A percentile compares a stretch with the other conserved stretches of the same genome.
These are phyloP conservation scores for Athene noctua DNA, from an alignment of 2,113 vertebrate genomes.

Conservation along the genomic window DNA sequence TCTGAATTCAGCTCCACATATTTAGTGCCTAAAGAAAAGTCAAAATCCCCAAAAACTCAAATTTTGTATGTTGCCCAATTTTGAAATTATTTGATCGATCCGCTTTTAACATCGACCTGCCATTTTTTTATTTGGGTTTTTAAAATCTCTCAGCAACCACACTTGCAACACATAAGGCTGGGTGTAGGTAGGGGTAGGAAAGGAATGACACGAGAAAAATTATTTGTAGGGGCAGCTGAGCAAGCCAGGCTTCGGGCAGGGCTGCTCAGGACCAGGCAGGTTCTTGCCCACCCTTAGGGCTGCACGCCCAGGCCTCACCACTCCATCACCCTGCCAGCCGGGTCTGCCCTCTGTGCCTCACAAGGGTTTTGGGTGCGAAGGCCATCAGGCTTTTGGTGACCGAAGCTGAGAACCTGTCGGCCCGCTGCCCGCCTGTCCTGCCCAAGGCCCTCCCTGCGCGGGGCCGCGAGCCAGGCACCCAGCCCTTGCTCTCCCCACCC, in stretches of 20 bases:
- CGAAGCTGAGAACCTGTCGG: too few relatives aligned
- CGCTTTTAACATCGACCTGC: neutral
- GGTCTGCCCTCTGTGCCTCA: neutral
- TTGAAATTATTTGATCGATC: neutral
- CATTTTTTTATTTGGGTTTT: neutral
- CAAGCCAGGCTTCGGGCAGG: neutral
- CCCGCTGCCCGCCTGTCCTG: neutral
- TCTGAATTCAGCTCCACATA: neutral
- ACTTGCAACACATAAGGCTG: neutral
- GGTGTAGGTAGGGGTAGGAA: neutral
- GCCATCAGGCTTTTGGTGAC: neutral
- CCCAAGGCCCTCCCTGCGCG: neutral
- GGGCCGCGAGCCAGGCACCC: fast-evolving
- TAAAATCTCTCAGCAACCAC: neutral
- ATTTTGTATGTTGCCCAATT: neutral
- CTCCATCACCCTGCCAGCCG: fast-evolving
- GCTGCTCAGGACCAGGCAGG: neutral
- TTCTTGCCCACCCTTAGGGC: neutral
- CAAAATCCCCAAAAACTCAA: neutral
- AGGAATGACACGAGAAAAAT: neutral
- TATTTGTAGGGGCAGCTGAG: neutral
- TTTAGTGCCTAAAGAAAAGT: neutral
- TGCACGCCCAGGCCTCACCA: fast-evolving
- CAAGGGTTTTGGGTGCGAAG: neutral
- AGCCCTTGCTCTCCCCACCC: neutral